Evolutionary conservation across 2,797 vertebrate species (phyloP).

Genomic region (Delichon dasypus): DNA sequence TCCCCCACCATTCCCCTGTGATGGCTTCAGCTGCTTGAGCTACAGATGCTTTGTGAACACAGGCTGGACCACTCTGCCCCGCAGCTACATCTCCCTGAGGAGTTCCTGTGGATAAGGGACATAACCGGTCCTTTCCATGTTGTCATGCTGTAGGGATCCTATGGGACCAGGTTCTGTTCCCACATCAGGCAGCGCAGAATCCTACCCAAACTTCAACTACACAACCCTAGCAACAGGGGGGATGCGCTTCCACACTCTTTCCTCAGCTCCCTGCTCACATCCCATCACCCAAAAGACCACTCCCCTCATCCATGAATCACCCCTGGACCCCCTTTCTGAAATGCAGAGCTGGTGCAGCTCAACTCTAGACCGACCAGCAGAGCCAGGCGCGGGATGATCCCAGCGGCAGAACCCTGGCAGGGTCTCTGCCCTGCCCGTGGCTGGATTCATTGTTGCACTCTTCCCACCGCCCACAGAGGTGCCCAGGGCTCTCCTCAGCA

Average conservation of each 20-base stretch:
- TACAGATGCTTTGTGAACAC: not conserved
- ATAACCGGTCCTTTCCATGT: not conserved
- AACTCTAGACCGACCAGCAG: fast-evolving
- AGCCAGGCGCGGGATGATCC: not conserved
- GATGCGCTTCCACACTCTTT: not conserved
- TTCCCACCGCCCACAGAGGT: not conserved
- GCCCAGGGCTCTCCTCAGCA: fast-evolving
- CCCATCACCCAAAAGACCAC: not conserved
- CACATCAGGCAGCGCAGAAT: not conserved
- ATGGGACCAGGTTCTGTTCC: not conserved
- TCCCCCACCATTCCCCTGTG: not conserved
- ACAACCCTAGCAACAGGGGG: fast-evolving
- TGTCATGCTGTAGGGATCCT: not conserved
- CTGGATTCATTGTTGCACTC: not conserved
- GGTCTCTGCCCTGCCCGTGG: too few species aligned
- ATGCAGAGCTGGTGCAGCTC: not conserved
- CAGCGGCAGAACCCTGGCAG: not conserved
- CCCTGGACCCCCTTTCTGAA: not conserved
- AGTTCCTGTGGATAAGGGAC: not conserved
- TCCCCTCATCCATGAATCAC: not conserved
- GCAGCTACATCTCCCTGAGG: not conserved
- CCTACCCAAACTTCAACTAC: fast-evolving
- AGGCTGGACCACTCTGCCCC: not conserved
- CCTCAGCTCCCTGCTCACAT: fast-evolving
- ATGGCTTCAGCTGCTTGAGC: not conserved